phyloP scores from a whole-genome alignment of 2,888 invertebrate species.

The Apodemia zela region DNA sequence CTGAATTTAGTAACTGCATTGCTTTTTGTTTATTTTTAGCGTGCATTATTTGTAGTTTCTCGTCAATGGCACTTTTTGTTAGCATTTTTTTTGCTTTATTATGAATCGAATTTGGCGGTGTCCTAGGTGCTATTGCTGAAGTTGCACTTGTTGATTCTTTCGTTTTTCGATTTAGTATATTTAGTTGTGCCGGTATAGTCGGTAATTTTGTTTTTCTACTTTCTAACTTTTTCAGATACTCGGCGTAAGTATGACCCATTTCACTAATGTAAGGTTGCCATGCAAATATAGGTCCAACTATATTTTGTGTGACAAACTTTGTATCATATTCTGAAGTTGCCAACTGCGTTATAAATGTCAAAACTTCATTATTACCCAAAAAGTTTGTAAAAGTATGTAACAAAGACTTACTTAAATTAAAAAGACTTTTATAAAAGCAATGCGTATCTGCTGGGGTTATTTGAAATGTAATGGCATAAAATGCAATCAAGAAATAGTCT shows the following conservation, averaged over 20 bases:
- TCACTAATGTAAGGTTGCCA: slow-evolving; percentile 70
- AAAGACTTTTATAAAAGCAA: slow-evolving; percentile 61
- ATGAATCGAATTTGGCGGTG: slow-evolving; percentile 51
- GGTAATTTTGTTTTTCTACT: slow-evolving; percentile 49
- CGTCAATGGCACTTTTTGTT: slow-evolving; percentile 57
- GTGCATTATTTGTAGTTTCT: slow-evolving; percentile 51
- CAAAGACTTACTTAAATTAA: slow-evolving; percentile 62
- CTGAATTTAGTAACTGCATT: slow-evolving; percentile 46
- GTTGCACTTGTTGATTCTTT: slow-evolving; percentile 33
- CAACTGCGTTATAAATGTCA: slow-evolving; percentile 63
- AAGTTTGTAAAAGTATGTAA: slow-evolving; percentile 57
- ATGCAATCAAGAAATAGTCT: slow-evolving; percentile 56
- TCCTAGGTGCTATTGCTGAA: slow-evolving; percentile 36
- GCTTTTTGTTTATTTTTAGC: slow-evolving; percentile 62
- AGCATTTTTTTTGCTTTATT: slow-evolving; percentile 52
- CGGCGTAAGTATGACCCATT: slow-evolving; percentile 58
- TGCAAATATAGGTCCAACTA: slow-evolving; percentile 67
- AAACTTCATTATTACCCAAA: slow-evolving; percentile 64
- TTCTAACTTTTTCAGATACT: slow-evolving; percentile 53
- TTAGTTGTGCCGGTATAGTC: slow-evolving; percentile 57
- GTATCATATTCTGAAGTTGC: slow-evolving; percentile 72
- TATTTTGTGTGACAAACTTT: slow-evolving; percentile 68
- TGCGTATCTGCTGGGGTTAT: slow-evolving; percentile 50
- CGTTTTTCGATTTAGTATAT: slow-evolving; percentile 52
- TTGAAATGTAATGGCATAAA: slow-evolving; percentile 57